These are phyloP conservation scores for Sebastes flavidus DNA, from an alignment of 2,797 vertebrate species.

Conservation along the genomic window DNA sequence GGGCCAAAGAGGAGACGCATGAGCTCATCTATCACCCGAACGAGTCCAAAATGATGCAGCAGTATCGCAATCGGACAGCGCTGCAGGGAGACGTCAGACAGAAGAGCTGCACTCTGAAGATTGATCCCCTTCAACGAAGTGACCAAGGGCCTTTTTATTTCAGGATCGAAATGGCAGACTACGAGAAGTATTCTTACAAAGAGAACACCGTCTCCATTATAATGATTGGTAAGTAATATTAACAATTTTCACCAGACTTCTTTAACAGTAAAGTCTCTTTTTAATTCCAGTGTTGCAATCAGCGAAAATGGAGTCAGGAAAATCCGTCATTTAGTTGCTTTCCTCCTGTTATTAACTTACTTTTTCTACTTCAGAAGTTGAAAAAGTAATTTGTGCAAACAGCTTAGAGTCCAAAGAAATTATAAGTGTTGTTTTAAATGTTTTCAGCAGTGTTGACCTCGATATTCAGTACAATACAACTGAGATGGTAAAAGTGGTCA, in stretches of 20 bases:
- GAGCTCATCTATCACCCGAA: constrained; percentile 51
- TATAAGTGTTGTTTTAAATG: background rate
- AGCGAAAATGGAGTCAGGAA: background rate
- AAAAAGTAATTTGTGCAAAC: background rate
- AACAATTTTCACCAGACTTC: background rate
- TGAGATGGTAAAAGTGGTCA: background rate
- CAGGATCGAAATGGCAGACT: constrained; percentile 69
- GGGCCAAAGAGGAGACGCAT: constrained; percentile 1
- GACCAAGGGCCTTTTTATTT: constrained; percentile 70
- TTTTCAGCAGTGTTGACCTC: background rate
- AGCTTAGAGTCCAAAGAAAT: background rate
- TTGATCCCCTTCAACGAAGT: constrained; percentile 50
- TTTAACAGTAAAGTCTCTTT: background rate
- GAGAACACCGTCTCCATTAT: constrained; percentile 34
- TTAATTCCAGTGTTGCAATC: background rate
- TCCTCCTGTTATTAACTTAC: background rate
- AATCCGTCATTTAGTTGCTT: background rate
- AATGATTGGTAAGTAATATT: constrained; percentile 64
- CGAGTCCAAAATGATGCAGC: background rate
- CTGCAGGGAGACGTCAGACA: constrained; percentile 64
- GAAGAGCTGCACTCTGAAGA: constrained; percentile 75
- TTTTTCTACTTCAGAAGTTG: background rate
- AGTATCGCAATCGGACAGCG: constrained; percentile 47
- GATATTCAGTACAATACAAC: background rate
- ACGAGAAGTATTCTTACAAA: constrained; percentile 39